Conservation (phyloP, 1,140 invertebrate species). For the Phortica variegata region DNA sequence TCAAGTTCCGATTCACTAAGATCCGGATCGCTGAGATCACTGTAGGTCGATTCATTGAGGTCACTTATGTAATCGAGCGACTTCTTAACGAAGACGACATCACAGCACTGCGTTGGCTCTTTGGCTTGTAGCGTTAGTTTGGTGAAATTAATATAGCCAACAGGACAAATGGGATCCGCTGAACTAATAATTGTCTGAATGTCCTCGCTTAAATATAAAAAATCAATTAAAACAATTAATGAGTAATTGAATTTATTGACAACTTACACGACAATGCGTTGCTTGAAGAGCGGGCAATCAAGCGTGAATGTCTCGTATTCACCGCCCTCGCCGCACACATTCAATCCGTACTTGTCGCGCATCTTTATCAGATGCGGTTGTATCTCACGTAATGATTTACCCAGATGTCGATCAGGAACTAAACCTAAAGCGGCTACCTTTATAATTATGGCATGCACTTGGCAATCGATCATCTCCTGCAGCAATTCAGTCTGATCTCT, state of each 20-base stretch:
- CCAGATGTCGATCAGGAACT: slow-evolving; percentile 82
- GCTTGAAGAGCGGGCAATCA: slow-evolving; percentile 94
- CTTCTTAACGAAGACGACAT: slow-evolving; percentile 59
- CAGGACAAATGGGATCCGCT: slow-evolving; percentile 87
- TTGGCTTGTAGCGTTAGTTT: slow-evolving; percentile 73
- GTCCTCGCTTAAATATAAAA: slow-evolving; percentile 80
- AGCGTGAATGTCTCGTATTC: slow-evolving; percentile 98
- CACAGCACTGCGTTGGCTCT: slow-evolving; percentile 43
- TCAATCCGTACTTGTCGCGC: slow-evolving; percentile 92
- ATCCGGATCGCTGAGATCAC: slow-evolving; percentile 64
- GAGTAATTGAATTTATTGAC: no score
- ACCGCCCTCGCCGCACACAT: slow-evolving; percentile 98
- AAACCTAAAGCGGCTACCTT: slow-evolving; percentile 94
- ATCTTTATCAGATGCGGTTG: slow-evolving; percentile 83
- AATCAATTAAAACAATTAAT: neutral
- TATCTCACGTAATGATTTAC: slow-evolving; percentile 81
- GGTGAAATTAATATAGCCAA: slow-evolving; percentile 87
- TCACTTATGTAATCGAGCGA: slow-evolving; percentile 63
- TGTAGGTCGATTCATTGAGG: slow-evolving; percentile 64
- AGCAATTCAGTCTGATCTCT: slow-evolving; percentile 90
- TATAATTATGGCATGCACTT: slow-evolving; percentile 91
- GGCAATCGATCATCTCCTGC: slow-evolving; percentile 95
- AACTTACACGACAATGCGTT: slow-evolving; percentile 87
- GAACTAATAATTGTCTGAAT: slow-evolving; percentile 85
- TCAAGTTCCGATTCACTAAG: slow-evolving; percentile 63